Percentiles rank a stretch among this genome's conserved stretches.
Conservation (phyloP, 1,140 invertebrate species). For the Drosophila repletoides region DNA sequence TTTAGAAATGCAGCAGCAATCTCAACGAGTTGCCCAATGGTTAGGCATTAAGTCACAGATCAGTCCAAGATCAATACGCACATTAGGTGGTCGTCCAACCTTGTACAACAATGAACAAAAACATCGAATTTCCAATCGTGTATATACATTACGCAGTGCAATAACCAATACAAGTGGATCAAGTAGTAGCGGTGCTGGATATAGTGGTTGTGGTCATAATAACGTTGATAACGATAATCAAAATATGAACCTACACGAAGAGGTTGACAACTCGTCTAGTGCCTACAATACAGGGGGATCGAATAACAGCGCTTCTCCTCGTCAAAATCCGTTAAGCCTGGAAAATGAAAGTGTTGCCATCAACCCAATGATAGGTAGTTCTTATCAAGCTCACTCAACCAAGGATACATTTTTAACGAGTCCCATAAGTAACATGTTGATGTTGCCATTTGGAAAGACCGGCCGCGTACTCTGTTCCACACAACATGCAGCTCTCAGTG, state of each 20-base stretch:
- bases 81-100: conserved; percentile 17
- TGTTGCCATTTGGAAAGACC: conserved; percentile 56
- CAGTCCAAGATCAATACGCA: conserved; percentile 16
- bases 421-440: conserved; percentile 40
- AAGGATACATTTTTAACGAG: conserved; percentile 26
- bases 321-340: conserved; percentile 28
- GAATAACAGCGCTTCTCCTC: conserved; percentile 87
- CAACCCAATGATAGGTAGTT: background rate
- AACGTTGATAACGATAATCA: conserved; percentile 15
- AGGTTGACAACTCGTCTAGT: conserved; percentile 87
- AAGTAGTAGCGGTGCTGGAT: conserved; percentile 53
- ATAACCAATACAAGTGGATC: conserved; percentile 63
- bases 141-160: conserved; percentile 59
- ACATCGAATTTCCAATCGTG: conserved; percentile 34
- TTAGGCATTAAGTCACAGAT: conserved; percentile 59
- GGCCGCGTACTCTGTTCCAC: conserved; percentile 42
- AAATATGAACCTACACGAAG: conserved; percentile 72
- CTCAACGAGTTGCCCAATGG: conserved; percentile 70
- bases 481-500: conserved; percentile 4
- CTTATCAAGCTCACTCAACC: background rate
- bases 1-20: conserved; percentile 74
- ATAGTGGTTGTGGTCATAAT: conserved; percentile 30
- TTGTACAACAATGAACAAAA: conserved; percentile 14
- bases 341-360: conserved; percentile 19
- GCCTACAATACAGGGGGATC: conserved; percentile 91